Base-by-base conservation (phyloP, 2,888 invertebrate species). In the Chironomus tentans region DNA sequence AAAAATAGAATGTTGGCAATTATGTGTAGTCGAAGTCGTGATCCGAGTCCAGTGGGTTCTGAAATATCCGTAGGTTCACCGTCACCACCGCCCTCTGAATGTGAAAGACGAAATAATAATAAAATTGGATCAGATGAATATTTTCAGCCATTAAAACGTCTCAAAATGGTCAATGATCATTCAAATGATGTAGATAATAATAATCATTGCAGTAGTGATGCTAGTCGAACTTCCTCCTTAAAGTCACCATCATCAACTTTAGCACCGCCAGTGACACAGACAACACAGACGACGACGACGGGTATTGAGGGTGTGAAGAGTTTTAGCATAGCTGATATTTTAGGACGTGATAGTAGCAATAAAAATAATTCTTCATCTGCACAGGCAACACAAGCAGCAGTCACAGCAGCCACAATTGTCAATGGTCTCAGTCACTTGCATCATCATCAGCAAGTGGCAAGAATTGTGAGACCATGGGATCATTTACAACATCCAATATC, bases 381-480 rank as follows among this genome's bases (percentile, higher is more conserved):
- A 38, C 38, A 38, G 38, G 38, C 38, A 28, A 28, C 28, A 38
- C 38, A 38, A 38, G 38, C 38, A 2, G 38, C 38, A 10, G 38
- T 38, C 2, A 38, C 38, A 38, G 38, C 38, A 10, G 69, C 21
- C 4, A 69, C 68, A 46, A 68, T 68, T 38, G 38, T 28, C n/a
- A 68, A 68, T 68, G 62, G 62, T 62, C 21, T 65, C 13, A 28
- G 6, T 46, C 68, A 68, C 5, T 68, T 68, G 68, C 38, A 68
- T 38, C 68, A 68, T n/a, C 68, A 65, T 10, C 65, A 68, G 15
- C 68, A 68, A 15, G 38, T 65, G 13, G 65, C 86, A 69, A 89
- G 91, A 81, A 95, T 96, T 79, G 95, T 96, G 70, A 86, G 95
- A 77, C 95, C 95, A 12, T 96, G 95, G 95, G 95, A 95, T 84